Percentiles rank a stretch among this genome's conserved stretches.
These are phyloP conservation scores for Rhinogobius similis DNA, from an alignment of 2,113 vertebrate species.

Conservation along the genomic window DNA sequence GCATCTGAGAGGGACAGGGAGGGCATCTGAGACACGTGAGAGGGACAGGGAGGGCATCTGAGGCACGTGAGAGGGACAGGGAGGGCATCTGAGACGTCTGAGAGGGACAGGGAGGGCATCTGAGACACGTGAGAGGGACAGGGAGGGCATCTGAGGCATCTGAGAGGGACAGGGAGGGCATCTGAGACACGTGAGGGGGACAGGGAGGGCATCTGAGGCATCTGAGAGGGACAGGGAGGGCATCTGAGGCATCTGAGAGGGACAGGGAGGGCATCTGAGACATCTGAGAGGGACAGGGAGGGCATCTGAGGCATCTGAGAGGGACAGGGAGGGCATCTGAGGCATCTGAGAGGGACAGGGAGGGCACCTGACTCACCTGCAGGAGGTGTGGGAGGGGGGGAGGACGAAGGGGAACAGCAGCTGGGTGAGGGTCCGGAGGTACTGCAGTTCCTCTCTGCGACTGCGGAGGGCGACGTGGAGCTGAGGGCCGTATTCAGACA, in stretches of 20 bases:
- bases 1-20: constrained; percentile 33
- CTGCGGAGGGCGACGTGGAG: constrained; percentile 90
- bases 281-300: constrained; percentile 87
- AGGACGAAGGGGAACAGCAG: constrained; percentile 91
- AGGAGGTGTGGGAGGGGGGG: constrained; percentile 93
- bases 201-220: constrained; percentile 80
- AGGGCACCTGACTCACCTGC: constrained; percentile 78
- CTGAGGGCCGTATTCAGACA: constrained; percentile 90
- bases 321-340: not conserved
- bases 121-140: constrained; percentile 31
- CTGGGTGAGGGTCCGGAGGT: constrained; percentile 91
- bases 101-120: constrained; percentile 64
- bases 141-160: too few species aligned
- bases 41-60: not conserved
- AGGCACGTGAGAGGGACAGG: too few species aligned
- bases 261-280: not conserved
- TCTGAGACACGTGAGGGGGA: not conserved
- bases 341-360: not conserved
- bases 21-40: constrained; percentile 70
- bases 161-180: not conserved
- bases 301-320: constrained; percentile 78
- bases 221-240: constrained; percentile 39
- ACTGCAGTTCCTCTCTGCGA: constrained; percentile 89
- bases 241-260: constrained; percentile 34
- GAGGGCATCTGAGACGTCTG: too few species aligned